These are phyloP conservation scores for Pseudopodoces humilis DNA, from an alignment of 2,113 vertebrate species.

Conservation along the genomic window DNA sequence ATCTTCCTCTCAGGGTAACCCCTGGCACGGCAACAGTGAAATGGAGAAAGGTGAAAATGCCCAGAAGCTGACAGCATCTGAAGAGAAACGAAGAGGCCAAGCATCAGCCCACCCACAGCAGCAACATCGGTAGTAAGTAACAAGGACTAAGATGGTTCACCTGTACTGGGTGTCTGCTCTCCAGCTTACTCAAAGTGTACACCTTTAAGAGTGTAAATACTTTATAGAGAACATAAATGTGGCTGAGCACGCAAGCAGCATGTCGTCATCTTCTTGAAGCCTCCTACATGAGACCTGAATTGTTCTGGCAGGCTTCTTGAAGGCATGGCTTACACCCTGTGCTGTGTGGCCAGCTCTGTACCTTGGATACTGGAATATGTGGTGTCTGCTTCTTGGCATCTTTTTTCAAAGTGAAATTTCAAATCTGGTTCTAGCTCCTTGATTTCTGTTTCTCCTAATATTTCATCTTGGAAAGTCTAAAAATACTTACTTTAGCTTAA, in stretches of 20 bases:
- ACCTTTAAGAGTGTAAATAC: not conserved
- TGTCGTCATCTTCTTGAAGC: not conserved
- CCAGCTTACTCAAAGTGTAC: accelerated
- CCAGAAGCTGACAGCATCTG: not conserved
- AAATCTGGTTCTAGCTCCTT: not conserved
- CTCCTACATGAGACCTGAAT: accelerated
- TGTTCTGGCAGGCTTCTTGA: not conserved
- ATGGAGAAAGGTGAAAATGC: not conserved
- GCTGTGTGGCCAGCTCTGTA: accelerated
- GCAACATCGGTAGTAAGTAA: not conserved
- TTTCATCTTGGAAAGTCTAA: not conserved
- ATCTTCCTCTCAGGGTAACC: not conserved
- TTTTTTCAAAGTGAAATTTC: not conserved
- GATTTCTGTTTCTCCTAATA: not conserved
- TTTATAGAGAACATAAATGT: not conserved
- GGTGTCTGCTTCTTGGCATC: not conserved
- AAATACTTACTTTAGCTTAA: slow-evolving; percentile 13
- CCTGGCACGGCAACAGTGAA: not conserved
- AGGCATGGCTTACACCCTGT: not conserved
- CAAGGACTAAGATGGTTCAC: not conserved
- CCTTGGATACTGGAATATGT: accelerated
- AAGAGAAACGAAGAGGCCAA: not conserved
- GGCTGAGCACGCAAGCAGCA: not conserved
- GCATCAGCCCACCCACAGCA: not conserved
- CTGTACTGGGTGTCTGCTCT: not conserved